Percentiles rank a stretch among this genome's conserved stretches.
phyloP scores from a whole-genome alignment of 2,888 invertebrate species.

The Calameuta filiformis region DNA sequence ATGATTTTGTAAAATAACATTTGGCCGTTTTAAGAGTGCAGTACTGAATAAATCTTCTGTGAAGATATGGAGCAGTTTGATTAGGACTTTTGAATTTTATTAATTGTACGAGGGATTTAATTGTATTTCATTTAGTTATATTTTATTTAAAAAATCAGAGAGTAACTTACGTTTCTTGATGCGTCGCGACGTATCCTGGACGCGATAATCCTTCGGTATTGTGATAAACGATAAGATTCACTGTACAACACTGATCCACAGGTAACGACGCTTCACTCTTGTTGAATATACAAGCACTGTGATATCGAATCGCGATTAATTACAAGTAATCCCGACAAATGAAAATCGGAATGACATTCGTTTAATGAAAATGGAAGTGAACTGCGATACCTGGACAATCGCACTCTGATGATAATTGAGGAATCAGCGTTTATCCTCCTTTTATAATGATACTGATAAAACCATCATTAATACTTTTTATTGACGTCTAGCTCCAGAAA shows the following conservation, averaged over 20 bases:
- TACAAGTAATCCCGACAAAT: neutral
- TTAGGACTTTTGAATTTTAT: neutral
- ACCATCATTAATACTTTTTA: neutral
- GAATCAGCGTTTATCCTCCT: neutral
- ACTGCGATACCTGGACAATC: neutral
- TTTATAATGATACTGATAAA: neutral
- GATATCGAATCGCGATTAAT: neutral
- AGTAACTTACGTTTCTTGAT: neutral
- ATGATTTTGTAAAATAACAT: neutral
- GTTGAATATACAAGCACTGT: neutral
- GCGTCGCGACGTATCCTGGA: conserved; percentile 1
- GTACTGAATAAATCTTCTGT: neutral
- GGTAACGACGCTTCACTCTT: neutral
- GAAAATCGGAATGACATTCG: neutral
- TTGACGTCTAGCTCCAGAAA: neutral
- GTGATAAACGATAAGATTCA: neutral
- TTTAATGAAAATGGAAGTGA: neutral
- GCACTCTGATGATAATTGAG: neutral
- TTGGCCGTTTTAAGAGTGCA: neutral
- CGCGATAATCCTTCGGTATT: conserved; percentile 4
- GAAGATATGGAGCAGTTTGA: neutral
- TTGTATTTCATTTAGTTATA: neutral
- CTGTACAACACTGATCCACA: neutral
- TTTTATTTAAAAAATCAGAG: neutral
- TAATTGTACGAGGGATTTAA: neutral